Conservation (phyloP, 2,888 invertebrate genomes). For the Zhuqinia jingwanae region DNA sequence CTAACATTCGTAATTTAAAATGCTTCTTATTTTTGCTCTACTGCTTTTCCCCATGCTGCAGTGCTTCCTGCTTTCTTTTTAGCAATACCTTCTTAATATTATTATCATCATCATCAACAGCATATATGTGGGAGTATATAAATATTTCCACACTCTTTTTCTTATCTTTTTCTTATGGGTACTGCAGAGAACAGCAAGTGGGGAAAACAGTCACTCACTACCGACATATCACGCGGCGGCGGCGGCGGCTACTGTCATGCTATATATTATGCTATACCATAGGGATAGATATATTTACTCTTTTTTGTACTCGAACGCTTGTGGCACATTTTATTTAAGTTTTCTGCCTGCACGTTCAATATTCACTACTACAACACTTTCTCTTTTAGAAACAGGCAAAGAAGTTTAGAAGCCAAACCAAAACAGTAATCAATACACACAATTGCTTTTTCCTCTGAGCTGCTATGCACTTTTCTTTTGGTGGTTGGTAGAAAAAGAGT, state of each 20-base stretch:
- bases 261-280: no score
- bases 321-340: no score
- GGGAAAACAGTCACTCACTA: background rate
- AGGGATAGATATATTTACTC: no score
- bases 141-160: constrained; percentile 17
- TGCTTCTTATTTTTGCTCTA: background rate
- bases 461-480: background rate
- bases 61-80: background rate
- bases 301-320: background rate
- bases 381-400: no score
- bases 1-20: background rate
- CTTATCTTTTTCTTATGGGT: background rate
- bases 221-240: background rate
- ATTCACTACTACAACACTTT: no score
- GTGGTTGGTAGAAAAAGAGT: no score
- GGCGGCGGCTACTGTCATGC: background rate
- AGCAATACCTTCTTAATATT: background rate
- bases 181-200: background rate
- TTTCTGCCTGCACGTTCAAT: no score
- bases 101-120: background rate
- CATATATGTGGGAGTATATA: constrained; percentile 9
- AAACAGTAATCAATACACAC: background rate
- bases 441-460: background rate
- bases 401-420: no score
- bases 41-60: background rate